phyloP scores from a whole-genome alignment of 2,113 vertebrate genomes.

The Rhombomys opimus region DNA sequence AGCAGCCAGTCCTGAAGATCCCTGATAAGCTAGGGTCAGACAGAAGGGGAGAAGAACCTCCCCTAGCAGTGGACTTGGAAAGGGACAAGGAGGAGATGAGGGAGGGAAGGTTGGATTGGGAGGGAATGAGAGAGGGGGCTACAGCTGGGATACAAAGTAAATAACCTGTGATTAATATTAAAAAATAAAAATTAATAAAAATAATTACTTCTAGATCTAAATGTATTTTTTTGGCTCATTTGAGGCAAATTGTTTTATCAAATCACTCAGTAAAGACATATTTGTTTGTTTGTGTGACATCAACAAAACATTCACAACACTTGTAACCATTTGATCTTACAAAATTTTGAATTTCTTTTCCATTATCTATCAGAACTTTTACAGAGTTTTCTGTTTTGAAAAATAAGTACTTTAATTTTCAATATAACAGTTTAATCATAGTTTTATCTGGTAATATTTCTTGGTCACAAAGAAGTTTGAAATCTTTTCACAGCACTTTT shows the following conservation, averaged over 20 bases:
- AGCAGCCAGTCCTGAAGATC: no score
- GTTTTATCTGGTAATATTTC: slow-evolving; percentile 53
- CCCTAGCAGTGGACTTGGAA: no score
- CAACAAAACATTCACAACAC: neutral
- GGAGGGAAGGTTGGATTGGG: no score
- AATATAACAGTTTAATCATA: neutral
- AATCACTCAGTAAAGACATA: neutral
- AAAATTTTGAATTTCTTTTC: slow-evolving; percentile 42
- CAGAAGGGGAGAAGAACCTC: no score
- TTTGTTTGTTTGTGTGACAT: neutral
- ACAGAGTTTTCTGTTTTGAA: neutral
- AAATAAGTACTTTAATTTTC: slow-evolving; percentile 27
- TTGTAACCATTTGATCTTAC: neutral
- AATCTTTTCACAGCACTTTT: slow-evolving; percentile 58
- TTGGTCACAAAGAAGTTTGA: slow-evolving; percentile 38
- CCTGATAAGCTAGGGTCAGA: no score
- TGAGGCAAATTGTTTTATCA: neutral
- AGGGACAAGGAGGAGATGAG: no score
- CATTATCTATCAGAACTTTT: slow-evolving; percentile 12
- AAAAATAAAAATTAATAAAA: neutral
- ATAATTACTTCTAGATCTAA: neutral
- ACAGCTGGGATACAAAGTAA: no score
- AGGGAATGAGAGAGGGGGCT: no score
- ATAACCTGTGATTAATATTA: no score
- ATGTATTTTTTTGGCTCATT: neutral